These are phyloP conservation scores for Alfaro cultratus DNA, from an alignment of 2,797 vertebrate genomes.

Conservation along the genomic window DNA sequence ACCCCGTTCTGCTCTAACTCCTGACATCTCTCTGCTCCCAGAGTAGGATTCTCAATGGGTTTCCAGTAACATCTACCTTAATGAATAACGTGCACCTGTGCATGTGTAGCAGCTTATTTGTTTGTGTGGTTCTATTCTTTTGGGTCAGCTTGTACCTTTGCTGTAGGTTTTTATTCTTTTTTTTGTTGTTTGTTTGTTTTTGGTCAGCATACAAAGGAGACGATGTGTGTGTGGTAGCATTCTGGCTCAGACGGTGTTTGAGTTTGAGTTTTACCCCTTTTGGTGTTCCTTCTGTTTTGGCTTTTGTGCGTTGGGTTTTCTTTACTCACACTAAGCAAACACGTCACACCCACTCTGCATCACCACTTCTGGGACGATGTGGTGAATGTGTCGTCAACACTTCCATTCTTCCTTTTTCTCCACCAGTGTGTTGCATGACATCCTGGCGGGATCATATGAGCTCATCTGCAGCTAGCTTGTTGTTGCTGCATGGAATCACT, in stretches of 20 bases:
- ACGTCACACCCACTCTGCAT: constrained; percentile 16
- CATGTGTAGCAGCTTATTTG: constrained; percentile 38
- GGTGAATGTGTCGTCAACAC: constrained; percentile 20
- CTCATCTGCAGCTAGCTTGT: constrained; percentile 22
- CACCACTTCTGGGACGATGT: constrained; percentile 18
- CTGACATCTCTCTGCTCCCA: constrained; percentile 40
- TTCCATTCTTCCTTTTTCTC: constrained; percentile 27
- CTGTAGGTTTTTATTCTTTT: constrained; percentile 22
- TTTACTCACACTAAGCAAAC: constrained; percentile 23
- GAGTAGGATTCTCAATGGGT: constrained; percentile 41
- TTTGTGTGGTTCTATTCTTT: constrained; percentile 26
- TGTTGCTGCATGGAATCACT: constrained; percentile 48
- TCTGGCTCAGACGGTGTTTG: constrained; percentile 20
- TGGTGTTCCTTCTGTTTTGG: constrained; percentile 38
- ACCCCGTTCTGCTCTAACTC: constrained; percentile 56
- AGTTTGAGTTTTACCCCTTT: constrained; percentile 24
- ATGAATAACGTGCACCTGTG: constrained; percentile 44
- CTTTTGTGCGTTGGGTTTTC: constrained; percentile 34
- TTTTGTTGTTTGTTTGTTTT: background rate
- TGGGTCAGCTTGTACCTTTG: constrained; percentile 16
- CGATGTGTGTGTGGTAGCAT: background rate
- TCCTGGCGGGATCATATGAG: constrained; percentile 26
- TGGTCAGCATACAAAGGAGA: background rate
- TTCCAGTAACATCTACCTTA: constrained; percentile 66
- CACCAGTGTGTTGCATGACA: constrained; percentile 47